Conservation (phyloP, 2,888 invertebrate species). For the Hermaeophaga mercurialis region DNA sequence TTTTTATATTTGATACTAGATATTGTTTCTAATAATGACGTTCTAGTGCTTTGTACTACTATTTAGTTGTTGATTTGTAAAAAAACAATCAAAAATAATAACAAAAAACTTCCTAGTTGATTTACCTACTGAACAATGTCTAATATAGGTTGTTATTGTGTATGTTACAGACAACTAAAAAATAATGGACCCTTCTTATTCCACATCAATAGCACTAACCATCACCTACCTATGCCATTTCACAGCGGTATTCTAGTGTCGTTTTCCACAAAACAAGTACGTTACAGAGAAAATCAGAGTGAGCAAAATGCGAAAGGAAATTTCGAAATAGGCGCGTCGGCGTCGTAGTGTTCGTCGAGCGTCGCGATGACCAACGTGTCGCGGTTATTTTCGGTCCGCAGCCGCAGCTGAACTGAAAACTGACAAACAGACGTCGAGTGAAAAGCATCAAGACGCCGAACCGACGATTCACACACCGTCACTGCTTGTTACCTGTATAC, state of each 20-base stretch:
- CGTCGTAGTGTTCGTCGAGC: slow-evolving; percentile 40
- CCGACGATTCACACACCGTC: slow-evolving; percentile 15
- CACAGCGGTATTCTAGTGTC: slow-evolving; percentile 41
- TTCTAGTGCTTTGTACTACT: no score
- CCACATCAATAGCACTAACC: not conserved
- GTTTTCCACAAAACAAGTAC: slow-evolving; percentile 4
- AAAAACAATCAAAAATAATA: no score
- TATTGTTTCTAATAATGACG: no score
- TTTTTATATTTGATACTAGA: no score
- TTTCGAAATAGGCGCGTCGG: slow-evolving; percentile 37
- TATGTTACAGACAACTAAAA: no score
- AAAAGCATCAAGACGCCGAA: slow-evolving; percentile 46
- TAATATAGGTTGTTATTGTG: no score
- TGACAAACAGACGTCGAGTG: slow-evolving; percentile 29
- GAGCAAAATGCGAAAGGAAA: not conserved
- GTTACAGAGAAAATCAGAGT: slow-evolving; percentile 1
- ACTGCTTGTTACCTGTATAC: slow-evolving; percentile 6
- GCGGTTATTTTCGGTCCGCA: slow-evolving; percentile 54
- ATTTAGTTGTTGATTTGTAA: no score
- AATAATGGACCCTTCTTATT: not conserved
- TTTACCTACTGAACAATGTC: no score
- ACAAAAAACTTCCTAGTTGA: no score
- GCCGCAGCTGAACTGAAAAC: slow-evolving; percentile 52
- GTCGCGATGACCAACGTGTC: slow-evolving; percentile 49
- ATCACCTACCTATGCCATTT: slow-evolving; percentile 47